Percentiles rank a stretch among this genome's conserved stretches.
Evolutionary conservation across 2,888 invertebrate species (phyloP).

Genomic region (Hyppa rectilinea): DNA sequence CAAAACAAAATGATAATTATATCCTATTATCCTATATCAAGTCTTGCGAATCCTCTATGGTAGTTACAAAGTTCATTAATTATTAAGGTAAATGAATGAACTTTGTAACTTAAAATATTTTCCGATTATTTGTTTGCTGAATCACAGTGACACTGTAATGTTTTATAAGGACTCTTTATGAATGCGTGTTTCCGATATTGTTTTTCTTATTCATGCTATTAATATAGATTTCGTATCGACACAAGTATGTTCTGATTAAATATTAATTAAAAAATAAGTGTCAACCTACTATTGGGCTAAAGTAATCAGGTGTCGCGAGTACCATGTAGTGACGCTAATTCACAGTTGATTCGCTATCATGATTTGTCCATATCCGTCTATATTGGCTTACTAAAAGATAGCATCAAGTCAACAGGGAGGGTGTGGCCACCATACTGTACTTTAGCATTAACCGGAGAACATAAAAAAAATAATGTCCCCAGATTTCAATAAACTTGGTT

Average conservation of each 20-base stretch:
- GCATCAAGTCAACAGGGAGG: background rate
- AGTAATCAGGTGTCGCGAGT: background rate
- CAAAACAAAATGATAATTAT: background rate
- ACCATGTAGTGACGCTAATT: background rate
- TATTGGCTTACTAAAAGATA: conserved; percentile 5
- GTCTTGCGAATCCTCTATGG: background rate
- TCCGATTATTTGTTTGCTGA: background rate
- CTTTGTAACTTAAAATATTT: no score
- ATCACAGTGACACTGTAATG: background rate
- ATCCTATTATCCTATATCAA: background rate
- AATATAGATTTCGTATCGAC: background rate
- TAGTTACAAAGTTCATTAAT: no score
- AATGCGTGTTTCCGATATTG: background rate
- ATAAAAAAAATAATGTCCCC: background rate
- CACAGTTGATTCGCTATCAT: background rate
- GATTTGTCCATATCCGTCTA: background rate
- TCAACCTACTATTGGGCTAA: background rate
- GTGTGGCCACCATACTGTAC: background rate
- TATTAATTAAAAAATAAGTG: background rate
- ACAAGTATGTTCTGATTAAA: conserved; percentile 19
- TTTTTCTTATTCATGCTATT: conserved; percentile 2
- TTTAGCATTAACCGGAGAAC: background rate
- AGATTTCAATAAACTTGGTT: background rate
- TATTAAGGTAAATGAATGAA: no score
- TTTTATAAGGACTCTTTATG: background rate